Evolutionary conservation across 2,888 invertebrate genomes (phyloP), one percentile per base, ranked within the genome.

Genomic region (Mythimna vitellina): DNA sequence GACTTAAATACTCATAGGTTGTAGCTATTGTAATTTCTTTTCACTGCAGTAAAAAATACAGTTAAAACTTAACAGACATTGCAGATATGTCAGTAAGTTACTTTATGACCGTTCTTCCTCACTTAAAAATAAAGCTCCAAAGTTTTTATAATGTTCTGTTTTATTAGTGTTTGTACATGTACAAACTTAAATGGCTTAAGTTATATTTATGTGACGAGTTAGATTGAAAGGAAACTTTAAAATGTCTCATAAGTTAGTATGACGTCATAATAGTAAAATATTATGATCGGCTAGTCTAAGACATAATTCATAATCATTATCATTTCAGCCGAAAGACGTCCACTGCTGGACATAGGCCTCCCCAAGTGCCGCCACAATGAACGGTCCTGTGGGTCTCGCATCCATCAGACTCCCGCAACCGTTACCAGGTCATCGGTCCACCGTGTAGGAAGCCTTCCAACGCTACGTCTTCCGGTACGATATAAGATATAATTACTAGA

Each of bases 71-170:
- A 25, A 54, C 25, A 25, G n/a, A 38, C 54, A 49, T 22, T 4
- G 8, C 42, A 29, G n/a, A 38, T 38, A 29, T 56, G 78, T 73
- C 70, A 82, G 72, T 79, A 85, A 87, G 56, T 60, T 75, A 78
- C 67, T 88, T 88, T 86, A 89, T 81, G 86, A 88, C 86, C 81
- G 86, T 89, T 87, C 22, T 90, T 86, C 87, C 81, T 88, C 86
- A 86, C 86, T 89, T 86, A 83, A 84, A 80, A 86, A 86, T 65
- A 87, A 88, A 91, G 89, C 88, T 90, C 89, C 87, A 88, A 90
- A 91, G 85, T 89, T 90, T 90, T 89, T 80, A 83, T 85, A 87
- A 87, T 87, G 79, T 73, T 81, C 84, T 70, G 86, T 85, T 80
- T 82, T 88, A 88, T 81, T 85, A 87, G 78, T 78, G 76, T 77